A percentile compares a stretch with the other conserved stretches of the same genome.
These are phyloP conservation scores for Beris chalybata DNA, from an alignment of 2,888 invertebrate species.

Conservation along the genomic window DNA sequence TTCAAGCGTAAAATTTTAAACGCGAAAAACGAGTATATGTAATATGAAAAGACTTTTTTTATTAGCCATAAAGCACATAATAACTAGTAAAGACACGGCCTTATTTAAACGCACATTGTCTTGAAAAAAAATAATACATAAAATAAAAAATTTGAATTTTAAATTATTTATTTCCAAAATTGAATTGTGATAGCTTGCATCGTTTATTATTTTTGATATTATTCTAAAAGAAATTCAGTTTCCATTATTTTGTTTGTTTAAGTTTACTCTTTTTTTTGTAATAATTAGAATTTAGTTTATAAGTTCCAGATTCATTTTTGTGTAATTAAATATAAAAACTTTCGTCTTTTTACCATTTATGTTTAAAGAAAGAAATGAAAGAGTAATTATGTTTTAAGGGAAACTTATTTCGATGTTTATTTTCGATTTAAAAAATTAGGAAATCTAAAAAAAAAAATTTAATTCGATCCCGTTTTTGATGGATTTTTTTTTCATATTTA, in stretches of 20 bases:
- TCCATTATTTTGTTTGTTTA: constrained; percentile 3
- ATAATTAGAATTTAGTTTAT: no score
- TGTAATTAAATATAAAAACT: no score
- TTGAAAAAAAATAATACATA: neutral
- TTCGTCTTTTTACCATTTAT: no score
- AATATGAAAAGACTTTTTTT: constrained; percentile 22
- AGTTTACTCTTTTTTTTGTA: no score
- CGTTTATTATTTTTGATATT: constrained; percentile 3
- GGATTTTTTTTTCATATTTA: constrained; percentile 30
- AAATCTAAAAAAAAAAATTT: constrained; percentile 15
- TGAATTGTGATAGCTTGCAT: constrained; percentile 32
- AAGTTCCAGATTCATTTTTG: no score
- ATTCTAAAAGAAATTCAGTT: constrained; percentile 9
- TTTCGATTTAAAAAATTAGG: constrained; percentile 8
- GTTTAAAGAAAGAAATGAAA: no score
- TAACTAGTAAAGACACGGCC: no score
- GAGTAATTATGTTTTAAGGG: no score
- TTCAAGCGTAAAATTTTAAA: constrained; percentile 9
- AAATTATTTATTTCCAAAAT: constrained; percentile 2
- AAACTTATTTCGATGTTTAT: no score
- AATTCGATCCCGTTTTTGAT: constrained; percentile 31
- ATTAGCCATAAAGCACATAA: constrained; percentile 18
- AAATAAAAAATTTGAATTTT: neutral
- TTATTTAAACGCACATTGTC: constrained; percentile 2
- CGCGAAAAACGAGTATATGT: constrained; percentile 7